Evolutionary conservation across 2,888 invertebrate species (phyloP).

Genomic region (Drosophila mercatorum): DNA sequence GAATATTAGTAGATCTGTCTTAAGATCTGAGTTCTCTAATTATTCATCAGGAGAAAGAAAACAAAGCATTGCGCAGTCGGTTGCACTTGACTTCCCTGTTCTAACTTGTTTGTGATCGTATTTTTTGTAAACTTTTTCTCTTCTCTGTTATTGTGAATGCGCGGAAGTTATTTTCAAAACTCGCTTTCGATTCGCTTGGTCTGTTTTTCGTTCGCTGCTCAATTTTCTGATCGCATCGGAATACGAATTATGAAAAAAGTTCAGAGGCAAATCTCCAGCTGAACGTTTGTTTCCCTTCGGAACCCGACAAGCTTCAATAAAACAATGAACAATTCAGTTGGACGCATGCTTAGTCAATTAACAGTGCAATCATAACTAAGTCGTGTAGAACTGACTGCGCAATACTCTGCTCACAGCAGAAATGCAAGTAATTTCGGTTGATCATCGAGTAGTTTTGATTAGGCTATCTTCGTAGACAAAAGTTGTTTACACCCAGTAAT

Average conservation of each 20-base stretch:
- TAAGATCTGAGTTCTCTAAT: background rate
- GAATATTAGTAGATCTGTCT: background rate
- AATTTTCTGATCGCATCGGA: slow-evolving; percentile 21
- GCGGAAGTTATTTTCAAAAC: slow-evolving; percentile 64
- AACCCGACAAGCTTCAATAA: background rate
- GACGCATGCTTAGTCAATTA: background rate
- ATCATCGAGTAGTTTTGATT: too few species aligned
- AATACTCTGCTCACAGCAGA: background rate
- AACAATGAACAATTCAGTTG: background rate
- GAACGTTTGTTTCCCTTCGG: slow-evolving; percentile 5
- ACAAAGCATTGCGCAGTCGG: background rate
- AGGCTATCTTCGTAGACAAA: background rate
- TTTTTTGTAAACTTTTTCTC: slow-evolving; percentile 8
- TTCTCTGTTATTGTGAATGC: slow-evolving; percentile 37
- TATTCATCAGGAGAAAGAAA: background rate
- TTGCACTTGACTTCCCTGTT: background rate
- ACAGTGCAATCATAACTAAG: background rate
- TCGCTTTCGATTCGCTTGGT: slow-evolving; percentile 54
- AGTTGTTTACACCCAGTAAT: background rate
- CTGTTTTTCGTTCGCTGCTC: slow-evolving; percentile 15
- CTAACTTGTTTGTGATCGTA: background rate
- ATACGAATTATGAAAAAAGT: slow-evolving; percentile 17
- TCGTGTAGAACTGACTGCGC: background rate
- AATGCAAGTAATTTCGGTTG: background rate
- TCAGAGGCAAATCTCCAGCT: slow-evolving; percentile 37